Evolutionary conservation across 2,888 invertebrate genomes (phyloP).

Genomic region (Allophyes oxyacanthae): DNA sequence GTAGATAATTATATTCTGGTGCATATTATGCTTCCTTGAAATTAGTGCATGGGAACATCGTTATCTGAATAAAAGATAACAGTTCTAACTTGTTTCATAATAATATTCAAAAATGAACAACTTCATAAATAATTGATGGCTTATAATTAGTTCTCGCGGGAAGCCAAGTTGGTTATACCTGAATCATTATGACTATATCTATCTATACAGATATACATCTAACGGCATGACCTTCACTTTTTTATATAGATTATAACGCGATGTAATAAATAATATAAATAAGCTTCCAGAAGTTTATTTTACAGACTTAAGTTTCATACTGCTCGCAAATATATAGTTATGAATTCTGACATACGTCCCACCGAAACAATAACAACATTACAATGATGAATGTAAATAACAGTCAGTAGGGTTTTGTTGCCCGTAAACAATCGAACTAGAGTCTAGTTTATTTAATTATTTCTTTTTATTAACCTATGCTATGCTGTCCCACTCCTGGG

Average conservation of each 20-base stretch:
- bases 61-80: conserved; percentile 12
- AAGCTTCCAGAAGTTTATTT: conserved; percentile 19
- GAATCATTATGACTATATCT: conserved; percentile 43
- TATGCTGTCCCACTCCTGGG: too few relatives aligned
- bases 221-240: conserved; percentile 43
- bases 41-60: conserved; percentile 7
- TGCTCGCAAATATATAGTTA: conserved; percentile 18
- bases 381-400: conserved; percentile 51
- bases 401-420: conserved; percentile 37
- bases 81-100: conserved; percentile 19
- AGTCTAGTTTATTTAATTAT: too few relatives aligned
- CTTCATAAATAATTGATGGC: conserved; percentile 49
- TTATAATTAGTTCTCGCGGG: conserved; percentile 43
- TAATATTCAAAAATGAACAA: conserved; percentile 35
- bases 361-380: conserved; percentile 57
- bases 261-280: conserved; percentile 23
- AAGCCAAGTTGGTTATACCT: conserved; percentile 46
- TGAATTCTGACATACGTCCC: conserved; percentile 45
- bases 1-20: conserved; percentile 14
- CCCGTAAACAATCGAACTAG: conserved; percentile 30
- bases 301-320: conserved; percentile 5
- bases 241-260: conserved; percentile 35
- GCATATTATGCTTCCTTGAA: conserved; percentile 15
- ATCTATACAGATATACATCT: conserved; percentile 47
- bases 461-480: too few relatives aligned